Base-by-base conservation (phyloP, 2,113 vertebrate species). In the Parus major region DNA sequence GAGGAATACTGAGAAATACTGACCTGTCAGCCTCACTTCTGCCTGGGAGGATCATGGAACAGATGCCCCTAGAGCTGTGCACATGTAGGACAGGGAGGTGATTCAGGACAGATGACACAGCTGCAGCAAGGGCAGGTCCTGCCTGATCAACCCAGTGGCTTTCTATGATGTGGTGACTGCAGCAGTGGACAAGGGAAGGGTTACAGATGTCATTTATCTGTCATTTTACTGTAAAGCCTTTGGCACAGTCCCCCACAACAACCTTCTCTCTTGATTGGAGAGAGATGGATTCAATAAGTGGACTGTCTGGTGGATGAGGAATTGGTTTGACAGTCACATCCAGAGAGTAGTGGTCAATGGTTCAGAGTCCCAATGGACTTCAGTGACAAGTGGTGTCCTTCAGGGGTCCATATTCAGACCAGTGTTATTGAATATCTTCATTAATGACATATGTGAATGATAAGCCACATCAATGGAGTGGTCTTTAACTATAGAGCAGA, bases 1-100 rank as follows among this genome's bases (percentile, higher is more conserved):
- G 19, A 46, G 15, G 12, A 46, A 23, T 13, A 39, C 28, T 61
- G 22, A 52, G 12, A 69, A 69, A 27, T 6, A 78, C 6, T 19
- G 15, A n/a, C 23, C 39, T 0, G 0, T 16, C 10, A 61, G 8
- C 8, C n/a, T 60, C 23, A 22, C n/a, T 47, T 24, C 28, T 55
- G 47, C 33, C 46, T 39, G 46, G 39, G 33, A 77, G 31, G 11
- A 44, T 52, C 22, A 27, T 17, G 25, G 36, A 59, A 35, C 31
- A 66, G 35, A 36, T 35, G 36, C 16, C 47, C 31, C 71, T 31
- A 66, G 39, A 50, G 25, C 44, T 68, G 11, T 36, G 22, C 61
- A 42, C 21, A 17, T 8, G 21, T 8, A 14, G 35, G 52, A 66
- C 13, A 52, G 31, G 31, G 36, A 77, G 36, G 33, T 52, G 46